These are phyloP conservation scores for Dermochelys coriacea DNA, from an alignment of 2,797 vertebrate genomes.

Conservation along the genomic window DNA sequence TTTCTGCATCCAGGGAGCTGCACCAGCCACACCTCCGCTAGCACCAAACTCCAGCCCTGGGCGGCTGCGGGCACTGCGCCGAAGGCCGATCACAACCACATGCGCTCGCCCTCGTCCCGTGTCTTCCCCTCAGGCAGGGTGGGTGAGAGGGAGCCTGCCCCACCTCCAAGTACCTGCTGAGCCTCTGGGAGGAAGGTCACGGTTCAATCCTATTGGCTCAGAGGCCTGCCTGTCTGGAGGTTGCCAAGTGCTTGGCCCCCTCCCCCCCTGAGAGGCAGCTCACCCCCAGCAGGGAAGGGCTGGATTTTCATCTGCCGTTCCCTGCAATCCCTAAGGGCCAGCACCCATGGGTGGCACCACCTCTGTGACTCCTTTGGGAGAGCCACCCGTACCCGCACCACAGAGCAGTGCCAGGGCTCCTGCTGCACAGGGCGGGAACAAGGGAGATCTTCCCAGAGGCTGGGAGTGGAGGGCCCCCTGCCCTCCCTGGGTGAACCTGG, in stretches of 20 bases:
- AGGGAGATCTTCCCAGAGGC: not conserved
- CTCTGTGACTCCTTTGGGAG: not conserved
- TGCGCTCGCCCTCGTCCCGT: fast-evolving
- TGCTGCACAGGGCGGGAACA: not conserved
- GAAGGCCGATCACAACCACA: not conserved
- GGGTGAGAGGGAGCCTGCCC: not conserved
- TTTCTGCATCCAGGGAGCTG: not conserved
- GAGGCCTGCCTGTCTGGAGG: not conserved
- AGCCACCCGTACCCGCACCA: not conserved
- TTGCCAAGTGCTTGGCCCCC: not conserved
- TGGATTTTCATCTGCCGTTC: not conserved
- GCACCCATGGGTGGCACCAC: not conserved
- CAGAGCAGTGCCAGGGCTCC: not conserved
- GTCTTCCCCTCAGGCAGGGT: not conserved
- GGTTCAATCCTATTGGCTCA: not conserved
- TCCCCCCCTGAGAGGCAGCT: not conserved
- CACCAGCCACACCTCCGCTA: not conserved
- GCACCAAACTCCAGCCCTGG: not conserved
- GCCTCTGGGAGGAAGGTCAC: not conserved
- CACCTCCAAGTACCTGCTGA: not conserved
- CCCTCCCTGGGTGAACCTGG: not conserved
- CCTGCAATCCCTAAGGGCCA: not conserved
- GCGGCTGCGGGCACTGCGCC: not conserved
- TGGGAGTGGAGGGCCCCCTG: fast-evolving
- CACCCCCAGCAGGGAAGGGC: not conserved